Conservation (phyloP, 2,888 invertebrate species). For the Drosophila emarginata region DNA sequence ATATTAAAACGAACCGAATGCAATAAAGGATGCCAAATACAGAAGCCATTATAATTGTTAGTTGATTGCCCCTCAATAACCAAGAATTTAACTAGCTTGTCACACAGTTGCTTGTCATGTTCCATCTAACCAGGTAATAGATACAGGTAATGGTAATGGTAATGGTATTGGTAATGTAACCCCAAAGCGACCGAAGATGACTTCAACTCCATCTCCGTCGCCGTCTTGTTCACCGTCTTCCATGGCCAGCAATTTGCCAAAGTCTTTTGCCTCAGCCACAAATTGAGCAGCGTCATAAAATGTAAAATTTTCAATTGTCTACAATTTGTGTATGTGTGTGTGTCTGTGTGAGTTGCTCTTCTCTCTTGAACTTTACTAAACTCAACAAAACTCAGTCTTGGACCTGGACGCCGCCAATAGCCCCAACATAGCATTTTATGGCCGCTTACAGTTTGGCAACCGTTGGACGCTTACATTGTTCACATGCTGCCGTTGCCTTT, state of each 20-base stretch:
- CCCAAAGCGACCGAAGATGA: neutral
- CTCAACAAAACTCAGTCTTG: slow-evolving; percentile 11
- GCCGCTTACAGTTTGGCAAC: slow-evolving; percentile 69
- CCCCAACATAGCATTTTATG: slow-evolving; percentile 77
- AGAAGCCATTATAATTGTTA: slow-evolving; percentile 14
- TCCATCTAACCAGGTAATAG: neutral
- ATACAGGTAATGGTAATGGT: neutral
- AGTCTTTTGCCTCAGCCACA: slow-evolving; percentile 57
- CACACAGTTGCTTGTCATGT: slow-evolving; percentile 35
- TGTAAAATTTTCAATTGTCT: slow-evolving; percentile 77
- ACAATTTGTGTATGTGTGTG: slow-evolving; percentile 61
- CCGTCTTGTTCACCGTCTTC: too few relatives aligned
- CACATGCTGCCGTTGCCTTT: slow-evolving; percentile 61
- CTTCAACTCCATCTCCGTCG: neutral
- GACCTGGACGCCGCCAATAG: slow-evolving; percentile 35
- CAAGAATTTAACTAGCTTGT: slow-evolving; percentile 26
- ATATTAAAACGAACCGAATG: neutral
- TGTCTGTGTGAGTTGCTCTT: slow-evolving; percentile 4
- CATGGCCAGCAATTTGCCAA: slow-evolving; percentile 48
- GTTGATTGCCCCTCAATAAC: slow-evolving; percentile 26
- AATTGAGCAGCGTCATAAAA: slow-evolving; percentile 76
- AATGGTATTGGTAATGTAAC: neutral
- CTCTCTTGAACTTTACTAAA: slow-evolving; percentile 47
- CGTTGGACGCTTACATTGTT: slow-evolving; percentile 76
- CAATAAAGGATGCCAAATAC: slow-evolving; percentile 7